phyloP scores from a whole-genome alignment of 53 echinoderm and acorn worm genomes.

The Mesocentrotus franciscanus region DNA sequence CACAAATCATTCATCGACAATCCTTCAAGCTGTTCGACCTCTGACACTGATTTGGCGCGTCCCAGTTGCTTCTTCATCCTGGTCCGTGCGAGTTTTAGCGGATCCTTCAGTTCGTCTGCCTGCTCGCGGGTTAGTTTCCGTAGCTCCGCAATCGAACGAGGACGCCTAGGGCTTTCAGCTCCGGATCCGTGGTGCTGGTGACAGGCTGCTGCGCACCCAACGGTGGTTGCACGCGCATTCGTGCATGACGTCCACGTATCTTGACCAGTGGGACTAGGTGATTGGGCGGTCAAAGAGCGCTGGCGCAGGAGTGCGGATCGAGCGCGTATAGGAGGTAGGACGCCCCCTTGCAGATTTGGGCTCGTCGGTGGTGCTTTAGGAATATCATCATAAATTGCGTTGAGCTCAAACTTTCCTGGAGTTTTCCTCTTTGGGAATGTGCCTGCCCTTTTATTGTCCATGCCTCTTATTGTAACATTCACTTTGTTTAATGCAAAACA shows the following conservation, averaged over 20 bases:
- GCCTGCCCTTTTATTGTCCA: not conserved
- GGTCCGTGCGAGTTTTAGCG: conserved; percentile 23
- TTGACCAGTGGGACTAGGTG: not conserved
- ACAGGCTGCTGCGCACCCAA: conserved; percentile 20
- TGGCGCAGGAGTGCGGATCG: not conserved
- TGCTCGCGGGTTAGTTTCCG: conserved; percentile 65
- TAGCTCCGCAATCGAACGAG: conserved; percentile 73
- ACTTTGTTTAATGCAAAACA: not conserved
- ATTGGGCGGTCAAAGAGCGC: not conserved
- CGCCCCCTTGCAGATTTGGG: not conserved
- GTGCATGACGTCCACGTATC: not conserved
- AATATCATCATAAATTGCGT: not conserved
- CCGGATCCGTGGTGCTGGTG: not conserved
- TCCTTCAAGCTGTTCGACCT: not conserved
- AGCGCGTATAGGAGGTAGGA: not conserved
- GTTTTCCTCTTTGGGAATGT: conserved; percentile 8
- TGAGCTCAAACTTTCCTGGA: not conserved
- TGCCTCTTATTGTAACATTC: not conserved
- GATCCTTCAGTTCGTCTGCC: conserved; percentile 62
- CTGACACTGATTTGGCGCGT: conserved; percentile 61
- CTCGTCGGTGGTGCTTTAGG: conserved; percentile 46
- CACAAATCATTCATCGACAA: conserved; percentile 46
- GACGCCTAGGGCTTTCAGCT: not conserved
- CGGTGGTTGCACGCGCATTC: conserved; percentile 8
- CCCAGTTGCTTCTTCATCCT: conserved; percentile 54